Evolutionary conservation across 2,113 vertebrate species (phyloP).

Genomic region (Podocnemis expansa): DNA sequence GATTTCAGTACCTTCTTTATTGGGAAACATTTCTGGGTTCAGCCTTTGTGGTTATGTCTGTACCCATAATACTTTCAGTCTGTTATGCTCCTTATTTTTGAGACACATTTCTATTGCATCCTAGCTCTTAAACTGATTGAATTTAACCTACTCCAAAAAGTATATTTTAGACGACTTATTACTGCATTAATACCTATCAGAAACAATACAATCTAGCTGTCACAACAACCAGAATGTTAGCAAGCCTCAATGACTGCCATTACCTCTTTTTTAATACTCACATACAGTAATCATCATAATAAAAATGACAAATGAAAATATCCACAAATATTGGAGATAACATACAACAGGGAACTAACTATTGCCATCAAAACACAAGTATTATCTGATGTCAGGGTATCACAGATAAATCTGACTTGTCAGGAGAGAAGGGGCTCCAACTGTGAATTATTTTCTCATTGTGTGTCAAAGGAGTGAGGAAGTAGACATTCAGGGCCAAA

Average conservation of each 20-base stretch:
- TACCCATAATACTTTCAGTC: background rate
- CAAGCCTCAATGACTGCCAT: background rate
- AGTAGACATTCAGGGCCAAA: background rate
- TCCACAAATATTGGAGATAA: background rate
- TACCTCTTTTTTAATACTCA: background rate
- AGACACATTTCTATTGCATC: background rate
- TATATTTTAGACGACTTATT: background rate
- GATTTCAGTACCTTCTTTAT: background rate
- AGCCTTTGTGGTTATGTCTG: background rate
- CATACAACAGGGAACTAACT: background rate
- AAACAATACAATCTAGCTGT: background rate
- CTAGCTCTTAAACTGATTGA: background rate
- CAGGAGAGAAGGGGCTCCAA: rapidly evolving
- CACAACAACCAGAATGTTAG: background rate
- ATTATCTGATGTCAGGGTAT: background rate
- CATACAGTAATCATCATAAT: background rate
- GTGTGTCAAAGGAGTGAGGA: rapidly evolving
- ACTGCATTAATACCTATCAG: background rate
- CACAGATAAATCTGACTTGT: background rate
- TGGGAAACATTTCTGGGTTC: background rate
- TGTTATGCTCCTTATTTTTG: background rate
- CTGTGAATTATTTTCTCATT: too few species aligned
- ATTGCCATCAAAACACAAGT: background rate
- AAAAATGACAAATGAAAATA: background rate
- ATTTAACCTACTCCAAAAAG: background rate